Evolutionary conservation across 2,888 invertebrate species (phyloP), one percentile per base, ranked within the genome.

Genomic region (Enoplolaimus lenunculus): DNA sequence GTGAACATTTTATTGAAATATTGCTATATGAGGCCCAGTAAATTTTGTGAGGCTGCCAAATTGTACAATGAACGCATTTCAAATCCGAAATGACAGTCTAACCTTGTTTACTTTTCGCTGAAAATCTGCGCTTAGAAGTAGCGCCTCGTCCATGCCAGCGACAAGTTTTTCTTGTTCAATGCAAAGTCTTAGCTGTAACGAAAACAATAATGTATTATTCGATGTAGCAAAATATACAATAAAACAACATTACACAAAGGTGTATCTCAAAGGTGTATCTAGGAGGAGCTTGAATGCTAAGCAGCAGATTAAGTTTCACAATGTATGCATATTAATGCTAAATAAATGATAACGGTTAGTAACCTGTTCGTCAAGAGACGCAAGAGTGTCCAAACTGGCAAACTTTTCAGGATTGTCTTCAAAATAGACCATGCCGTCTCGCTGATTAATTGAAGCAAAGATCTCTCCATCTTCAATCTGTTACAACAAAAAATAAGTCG

Each of bases 401-500:
- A 90, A 94, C 81, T 92, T 93, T 81, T 94, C 93, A 13, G 93
- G 93, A 81, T 91, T 91, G 79, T 95, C 94, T 76, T 91, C 87
- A 81, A 97, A 97, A 70, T 92, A 87, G 26, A 97, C 94, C 94
- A 95, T 95, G 21, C 95, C 94, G 83, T 95, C 94, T 82, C 91
- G 91, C 84, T 94, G 92, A 84, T 94, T 93, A 75, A 97, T 94
- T 78, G 90, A 90, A 33, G 95, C 95, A 84, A 89, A 93, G 77
- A 97, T 95, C 84, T 94, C 93, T 70, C 91, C 90, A 81, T 93
- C 92, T 84, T 93, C 93, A 78, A 97, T 95, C 93, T 93, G 75
- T 34, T 75, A 59, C 28, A 62, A 57, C 29, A 35, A 77, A 71
- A 69, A 31, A 7, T n/a, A n/a, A n/a, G n/a, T n/a, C n/a, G n/a